phyloP scores from a whole-genome alignment of 1,140 invertebrate species.

The Meloidogyne floridensis region DNA sequence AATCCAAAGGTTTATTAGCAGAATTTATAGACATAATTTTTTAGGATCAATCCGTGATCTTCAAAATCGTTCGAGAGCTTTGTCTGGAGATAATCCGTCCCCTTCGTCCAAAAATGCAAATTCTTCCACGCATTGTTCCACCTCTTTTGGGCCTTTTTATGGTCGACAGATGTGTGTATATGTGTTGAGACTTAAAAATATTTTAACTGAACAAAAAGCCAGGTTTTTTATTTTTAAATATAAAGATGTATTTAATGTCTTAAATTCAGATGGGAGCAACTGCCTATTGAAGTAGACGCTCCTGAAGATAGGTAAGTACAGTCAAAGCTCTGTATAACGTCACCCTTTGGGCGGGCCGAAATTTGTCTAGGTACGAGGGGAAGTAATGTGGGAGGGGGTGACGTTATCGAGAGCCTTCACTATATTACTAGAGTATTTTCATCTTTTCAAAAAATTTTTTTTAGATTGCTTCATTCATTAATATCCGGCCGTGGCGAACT shows the following conservation, averaged over 20 bases:
- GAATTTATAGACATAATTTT: not conserved
- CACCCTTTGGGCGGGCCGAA: too few species aligned
- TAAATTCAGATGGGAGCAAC: conserved; percentile 74
- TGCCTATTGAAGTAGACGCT: conserved; percentile 53
- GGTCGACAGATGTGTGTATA: conserved; percentile 42
- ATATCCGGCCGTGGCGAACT: conserved; percentile 85
- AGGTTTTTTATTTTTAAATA: conserved; percentile 4
- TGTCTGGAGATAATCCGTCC: not conserved
- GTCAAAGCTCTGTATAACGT: too few species aligned
- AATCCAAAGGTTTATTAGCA: conserved; percentile 1
- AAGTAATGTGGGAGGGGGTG: too few species aligned
- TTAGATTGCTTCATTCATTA: conserved; percentile 81
- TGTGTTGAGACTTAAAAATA: conserved; percentile 32
- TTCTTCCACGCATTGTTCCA: not conserved
- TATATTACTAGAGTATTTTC: not conserved
- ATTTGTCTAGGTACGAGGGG: too few species aligned
- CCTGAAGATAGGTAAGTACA: conserved; percentile 77
- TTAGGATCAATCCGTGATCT: conserved; percentile 4
- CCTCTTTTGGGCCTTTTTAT: conserved; percentile 17
- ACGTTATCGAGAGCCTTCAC: too few species aligned
- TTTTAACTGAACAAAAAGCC: conserved; percentile 25
- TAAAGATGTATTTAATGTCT: not conserved
- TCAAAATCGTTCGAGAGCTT: not conserved
- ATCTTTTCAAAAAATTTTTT: not conserved
- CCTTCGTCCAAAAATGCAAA: not conserved